Conservation (phyloP, 2,113 vertebrate species). For the Sarotherodon lohbergeri region DNA sequence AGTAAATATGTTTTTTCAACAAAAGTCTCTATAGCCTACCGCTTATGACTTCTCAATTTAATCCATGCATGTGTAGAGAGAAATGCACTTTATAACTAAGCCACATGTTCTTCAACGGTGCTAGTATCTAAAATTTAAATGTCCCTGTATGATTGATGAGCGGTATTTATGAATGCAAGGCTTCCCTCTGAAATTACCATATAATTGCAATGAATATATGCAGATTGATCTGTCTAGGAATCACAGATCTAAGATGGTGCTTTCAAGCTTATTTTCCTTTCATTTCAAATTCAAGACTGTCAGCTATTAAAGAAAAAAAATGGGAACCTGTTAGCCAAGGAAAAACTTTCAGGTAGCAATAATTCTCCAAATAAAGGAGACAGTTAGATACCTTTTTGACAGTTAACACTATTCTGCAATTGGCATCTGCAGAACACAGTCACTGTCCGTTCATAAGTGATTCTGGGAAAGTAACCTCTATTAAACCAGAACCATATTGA, state of each 20-base stretch:
- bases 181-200: slow-evolving; percentile 45
- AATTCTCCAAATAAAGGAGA: neutral
- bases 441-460: neutral
- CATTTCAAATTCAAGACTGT: neutral
- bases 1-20: neutral
- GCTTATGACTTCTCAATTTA: neutral
- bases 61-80: neutral
- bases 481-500: neutral
- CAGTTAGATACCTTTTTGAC: neutral
- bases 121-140: slow-evolving; percentile 49
- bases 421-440: neutral
- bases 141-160: slow-evolving; percentile 54
- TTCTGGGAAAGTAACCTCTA: neutral
- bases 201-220: slow-evolving; percentile 56
- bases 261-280: slow-evolving; percentile 35
- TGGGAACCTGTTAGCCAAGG: neutral
- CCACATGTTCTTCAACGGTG: slow-evolving; percentile 4
- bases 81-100: neutral
- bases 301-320: slow-evolving; percentile 15
- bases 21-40: neutral
- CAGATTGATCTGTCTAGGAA: slow-evolving; percentile 46
- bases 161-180: slow-evolving; percentile 43
- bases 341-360: neutral
- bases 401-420: neutral
- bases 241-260: slow-evolving; percentile 17